Base-by-base conservation (phyloP, 2,113 vertebrate species). In the Spilogale gracilis region DNA sequence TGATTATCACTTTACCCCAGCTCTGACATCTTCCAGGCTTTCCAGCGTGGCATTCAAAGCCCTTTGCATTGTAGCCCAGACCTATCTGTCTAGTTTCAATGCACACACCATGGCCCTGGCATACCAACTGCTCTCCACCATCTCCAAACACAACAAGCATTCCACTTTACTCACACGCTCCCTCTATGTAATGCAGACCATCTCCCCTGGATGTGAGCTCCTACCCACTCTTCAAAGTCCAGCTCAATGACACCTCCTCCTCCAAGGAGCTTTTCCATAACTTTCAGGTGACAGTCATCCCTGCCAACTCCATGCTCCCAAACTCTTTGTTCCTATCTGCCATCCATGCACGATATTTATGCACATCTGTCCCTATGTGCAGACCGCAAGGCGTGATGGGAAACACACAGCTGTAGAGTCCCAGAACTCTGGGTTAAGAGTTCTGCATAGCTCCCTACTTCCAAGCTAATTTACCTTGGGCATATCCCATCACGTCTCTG, bases 331-430 rank as follows among this genome's bases (percentile, higher is more conserved):
- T 67, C 76, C 1, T 13, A 65, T 32, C 83, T 73, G 10, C 60
- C 54, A 4, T 5, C 21, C 54, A 27, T 25, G 52, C n/a, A 45
- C 8, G 50, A n/a, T 3, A 20, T n/a, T 2, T 9, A 30, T 38
- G 52, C 0, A 2, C 4, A 11, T 25, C 54, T 69, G 20, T 32
- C 45, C 11, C 3, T 30, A 58, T 0, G 1, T 13, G 45, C 3
- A 17, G 45, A 83, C 30, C 71, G 80, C n/a, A 81, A 32, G 48
- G 16, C 23, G 3, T 21, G 56, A 69, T 60, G 84, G 61, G 45
- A 69, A 73, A 43, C 79, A 30, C 54, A 21, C 0, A 2, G 32
- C 14, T 58, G 12, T 54, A 38, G 23, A 63, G 38, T 12, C 54
- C 89, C 73, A 56, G 65, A 80, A 52, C 65, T 71, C 73, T 52